These are phyloP conservation scores for Phyllostomus discolor DNA, from an alignment of 2,113 vertebrate genomes.

Conservation along the genomic window DNA sequence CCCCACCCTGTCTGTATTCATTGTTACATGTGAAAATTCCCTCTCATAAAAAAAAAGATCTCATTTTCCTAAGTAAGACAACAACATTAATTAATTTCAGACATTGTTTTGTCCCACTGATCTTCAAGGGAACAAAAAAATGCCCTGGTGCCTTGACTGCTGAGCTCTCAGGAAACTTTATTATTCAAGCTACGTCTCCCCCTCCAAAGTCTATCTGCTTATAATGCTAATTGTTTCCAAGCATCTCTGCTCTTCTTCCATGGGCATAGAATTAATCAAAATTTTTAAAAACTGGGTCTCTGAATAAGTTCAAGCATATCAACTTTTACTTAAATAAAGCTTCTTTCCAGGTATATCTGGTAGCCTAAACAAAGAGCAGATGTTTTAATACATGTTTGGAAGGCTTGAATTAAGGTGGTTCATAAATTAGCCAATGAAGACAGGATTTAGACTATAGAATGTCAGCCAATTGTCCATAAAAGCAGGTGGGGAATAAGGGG, in stretches of 20 bases:
- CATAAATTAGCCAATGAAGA: not conserved
- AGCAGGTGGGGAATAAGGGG: not conserved
- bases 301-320: slow-evolving; percentile 6
- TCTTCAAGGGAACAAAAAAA: not conserved
- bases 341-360: not conserved
- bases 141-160: not conserved
- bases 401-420: not conserved
- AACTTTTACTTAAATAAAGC: slow-evolving; percentile 21
- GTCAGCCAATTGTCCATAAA: not conserved
- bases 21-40: not conserved
- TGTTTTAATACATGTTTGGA: not conserved
- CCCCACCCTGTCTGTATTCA: not conserved
- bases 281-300: slow-evolving; percentile 8
- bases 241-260: not conserved
- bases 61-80: slow-evolving; percentile 34
- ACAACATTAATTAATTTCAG: not conserved
- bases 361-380: not conserved
- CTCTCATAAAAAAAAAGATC: not conserved
- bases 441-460: not conserved
- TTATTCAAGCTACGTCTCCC: not conserved
- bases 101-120: not conserved
- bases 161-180: not conserved
- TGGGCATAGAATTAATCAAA: not conserved
- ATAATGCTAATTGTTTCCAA: not conserved
- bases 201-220: not conserved